Base-by-base conservation (phyloP, 2,888 invertebrate species). In the Cryptops parisi region DNA sequence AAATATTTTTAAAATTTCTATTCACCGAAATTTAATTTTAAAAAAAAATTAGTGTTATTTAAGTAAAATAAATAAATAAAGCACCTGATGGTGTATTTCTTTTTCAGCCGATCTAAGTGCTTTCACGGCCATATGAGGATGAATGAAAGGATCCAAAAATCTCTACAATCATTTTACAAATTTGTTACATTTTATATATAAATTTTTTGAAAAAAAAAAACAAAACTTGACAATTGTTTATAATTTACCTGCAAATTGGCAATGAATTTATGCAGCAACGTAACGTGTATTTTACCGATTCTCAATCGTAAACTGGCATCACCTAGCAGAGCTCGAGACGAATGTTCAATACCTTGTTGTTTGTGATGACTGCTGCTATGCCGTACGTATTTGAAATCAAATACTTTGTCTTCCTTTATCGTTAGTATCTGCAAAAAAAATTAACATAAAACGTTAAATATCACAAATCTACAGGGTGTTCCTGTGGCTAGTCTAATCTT, bases 391-490 rank as follows among this genome's bases (percentile, higher is more conserved):
- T 85, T 86, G 47, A 85, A 68, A 62, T 86, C 84, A 57, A 84
- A 73, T 0, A 86, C 80, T 64, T 81, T 82, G 64, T 86, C 85
- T 62, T 84, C 84, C 58, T 86, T 84, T 0, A 83, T 80, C 65
- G 80, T 78, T 23, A 85, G 67, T 54, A 85, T 72, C 83, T 83
- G 64, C 3, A 65, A 64, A 54, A 56, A 45, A 58, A 50, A 57
- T 52, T n/a, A n/a, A n/a, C n/a, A n/a, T n/a, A n/a, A n/a, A n/a
- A n/a, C n/a, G n/a, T n/a, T n/a, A n/a, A n/a, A n/a, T n/a, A n/a
- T n/a, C n/a, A n/a, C n/a, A n/a, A n/a, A n/a, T n/a, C n/a, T n/a
- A n/a, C n/a, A n/a, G n/a, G n/a, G n/a, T n/a, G n/a, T n/a, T n/a
- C n/a, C n/a, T n/a, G n/a, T n/a, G n/a, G n/a, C n/a, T n/a, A n/a